Base-by-base conservation (phyloP, 2,113 vertebrate genomes). In the Tautogolabrus adspersus region DNA sequence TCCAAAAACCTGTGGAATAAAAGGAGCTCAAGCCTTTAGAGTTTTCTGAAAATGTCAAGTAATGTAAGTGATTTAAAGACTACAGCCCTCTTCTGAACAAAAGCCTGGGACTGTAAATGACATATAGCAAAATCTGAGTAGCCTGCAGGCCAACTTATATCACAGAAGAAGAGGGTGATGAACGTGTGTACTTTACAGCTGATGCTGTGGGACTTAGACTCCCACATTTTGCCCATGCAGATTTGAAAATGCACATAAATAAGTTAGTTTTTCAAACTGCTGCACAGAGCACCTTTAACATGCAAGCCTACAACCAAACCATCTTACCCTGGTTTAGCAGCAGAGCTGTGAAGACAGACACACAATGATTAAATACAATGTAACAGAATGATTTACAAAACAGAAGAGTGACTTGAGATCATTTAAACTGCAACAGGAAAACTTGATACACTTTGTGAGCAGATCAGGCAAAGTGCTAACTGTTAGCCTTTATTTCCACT, bases 261-360 rank as follows among this genome's bases (percentile, higher is more conserved):
- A 49, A 34, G 18, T n/a, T 55, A 6, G 3, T 26, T 51, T 34
- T 71, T 44, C 52, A 42, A 72, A 81, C 75, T 77, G 58, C 76
- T 68, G 6, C 79, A 83, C 75, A 75, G 22, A 37, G 51, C 81
- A 79, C 69, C 42, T 74, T 79, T 60, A 77, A 63, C 15, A 83
- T n/a, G 5, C 40, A 62, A 23, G 73, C 15, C 13, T 19, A 18
- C 62, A 57, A n/a, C 57, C 13, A 75, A 63, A 78, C 56, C 26
- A 30, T 74, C 95, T 96, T 95, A 97, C 96, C 96, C 94, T 97
- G 95, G 86, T 93, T 95, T 52, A 96, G 91, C 11, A 95, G 93
- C 76, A 95, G 85, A 74, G 94, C 95, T 96, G 92, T 84, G 71
- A 90, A 94, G 81, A 94, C 71, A 93, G 75, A 84, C 57, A 90